Conservation (phyloP, 1,140 invertebrate genomes). For the Gryllus bimaculatus region DNA sequence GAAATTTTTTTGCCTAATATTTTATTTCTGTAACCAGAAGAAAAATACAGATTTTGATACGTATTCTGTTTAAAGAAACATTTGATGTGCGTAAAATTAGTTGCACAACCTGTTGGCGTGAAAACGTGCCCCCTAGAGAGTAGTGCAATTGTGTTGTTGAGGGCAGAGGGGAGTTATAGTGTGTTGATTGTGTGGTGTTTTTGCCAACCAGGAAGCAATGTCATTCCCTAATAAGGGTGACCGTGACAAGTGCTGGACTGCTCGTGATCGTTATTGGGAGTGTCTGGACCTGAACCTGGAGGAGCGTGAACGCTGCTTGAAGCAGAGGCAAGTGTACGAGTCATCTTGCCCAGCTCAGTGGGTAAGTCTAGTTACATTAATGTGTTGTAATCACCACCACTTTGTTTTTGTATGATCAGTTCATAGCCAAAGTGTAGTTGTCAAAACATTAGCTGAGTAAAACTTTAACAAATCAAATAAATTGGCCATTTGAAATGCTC, state of each 20-base stretch:
- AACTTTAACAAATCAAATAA: not conserved
- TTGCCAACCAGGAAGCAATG: conserved; percentile 41
- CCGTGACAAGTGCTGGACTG: conserved; percentile 71
- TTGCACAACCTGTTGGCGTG: too few species aligned
- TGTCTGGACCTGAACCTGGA: conserved; percentile 64
- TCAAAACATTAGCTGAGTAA: too few species aligned
- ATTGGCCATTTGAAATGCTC: not conserved
- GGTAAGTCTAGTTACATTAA: conserved; percentile 39
- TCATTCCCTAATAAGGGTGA: conserved; percentile 75
- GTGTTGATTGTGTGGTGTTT: not conserved
- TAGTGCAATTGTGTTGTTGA: too few species aligned
- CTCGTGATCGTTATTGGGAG: conserved; percentile 80
- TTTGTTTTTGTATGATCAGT: not conserved
- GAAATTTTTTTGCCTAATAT: too few species aligned
- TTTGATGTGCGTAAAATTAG: too few species aligned
- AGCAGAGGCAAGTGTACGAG: conserved; percentile 70
- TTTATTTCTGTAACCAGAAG: too few species aligned
- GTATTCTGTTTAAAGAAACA: too few species aligned
- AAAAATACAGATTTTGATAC: too few species aligned
- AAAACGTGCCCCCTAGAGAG: too few species aligned
- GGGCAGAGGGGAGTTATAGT: too few species aligned
- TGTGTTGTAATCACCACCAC: not conserved
- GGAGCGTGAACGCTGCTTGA: conserved; percentile 52
- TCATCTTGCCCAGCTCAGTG: conserved; percentile 74
- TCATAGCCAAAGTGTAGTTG: too few species aligned